Evolutionary conservation across 2,113 vertebrate species (phyloP), one percentile per base, ranked within the genome.

Genomic region (Ginglymostoma cirratum): DNA sequence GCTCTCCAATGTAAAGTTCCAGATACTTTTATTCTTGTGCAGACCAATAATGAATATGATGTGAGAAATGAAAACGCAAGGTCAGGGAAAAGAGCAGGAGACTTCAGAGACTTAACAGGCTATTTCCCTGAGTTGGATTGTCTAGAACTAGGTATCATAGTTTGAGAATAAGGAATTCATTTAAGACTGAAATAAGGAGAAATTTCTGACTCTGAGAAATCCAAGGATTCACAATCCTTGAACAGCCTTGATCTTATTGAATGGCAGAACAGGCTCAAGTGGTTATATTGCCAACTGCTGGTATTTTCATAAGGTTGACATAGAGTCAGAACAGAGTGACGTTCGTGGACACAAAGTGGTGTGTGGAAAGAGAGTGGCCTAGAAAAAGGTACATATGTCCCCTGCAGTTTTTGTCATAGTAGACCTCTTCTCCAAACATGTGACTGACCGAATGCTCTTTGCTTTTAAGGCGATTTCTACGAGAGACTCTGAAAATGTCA

Each of bases 401-500:
- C 27, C 12, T 90, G 52, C 24, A 30, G 1, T 12, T 87, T 52
- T 87, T 52, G 42, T 52, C 52, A 34, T 3, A 4, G 17, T 30
- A 61, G 27, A 90, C 10, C 52, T 14, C 52, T 94, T 94, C n/a
- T 67, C 21, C 0, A 70, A 67, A 45, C 27, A 45, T 45, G 17
- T n/a, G 87, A 34, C 30, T 90, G 30, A 72, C 12, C 19, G 42
- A 24, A 5, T 76, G 24, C 72, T 95, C 42, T 72, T 95, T 95
- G 23, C 3, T 95, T 67, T 86, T 0, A 94, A 99, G 99, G 96
- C 97, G 99, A 3, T 99, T 99, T 96, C 96, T 99, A n/a, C 98
- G 99, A 72, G 99, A 99, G 97, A 99, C 99, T 0, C 97, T 99
- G 97, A 99, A 99, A 97, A 99, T 99, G 99, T 99, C 99, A 0